phyloP scores from a whole-genome alignment of 2,113 vertebrate species.

The Oxyruncus cristatus region DNA sequence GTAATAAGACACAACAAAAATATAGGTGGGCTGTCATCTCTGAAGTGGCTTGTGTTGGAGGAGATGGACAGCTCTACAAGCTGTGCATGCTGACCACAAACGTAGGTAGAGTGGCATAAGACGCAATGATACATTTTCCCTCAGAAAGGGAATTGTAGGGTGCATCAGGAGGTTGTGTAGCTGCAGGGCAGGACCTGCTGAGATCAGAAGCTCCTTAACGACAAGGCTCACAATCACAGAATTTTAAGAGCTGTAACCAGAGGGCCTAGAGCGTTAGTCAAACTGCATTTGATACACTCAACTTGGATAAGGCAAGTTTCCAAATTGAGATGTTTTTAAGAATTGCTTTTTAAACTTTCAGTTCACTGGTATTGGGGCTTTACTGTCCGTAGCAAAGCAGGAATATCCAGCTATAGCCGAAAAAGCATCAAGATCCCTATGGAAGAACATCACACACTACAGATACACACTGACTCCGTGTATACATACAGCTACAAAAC shows the following conservation, averaged over 20 bases:
- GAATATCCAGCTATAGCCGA: background rate
- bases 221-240: background rate
- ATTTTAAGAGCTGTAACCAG: background rate
- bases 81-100: background rate
- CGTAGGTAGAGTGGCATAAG: rapidly evolving
- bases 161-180: background rate
- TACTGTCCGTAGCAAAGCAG: background rate
- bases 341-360: background rate
- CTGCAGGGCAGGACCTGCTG: background rate
- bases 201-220: constrained; percentile 4
- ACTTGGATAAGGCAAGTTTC: background rate
- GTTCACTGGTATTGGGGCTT: constrained; percentile 25
- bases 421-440: background rate
- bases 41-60: background rate
- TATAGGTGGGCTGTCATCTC: background rate
- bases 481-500: background rate
- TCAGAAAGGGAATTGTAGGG: background rate
- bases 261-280: background rate
- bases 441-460: background rate
- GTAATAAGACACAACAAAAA: background rate
- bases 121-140: rapidly evolving
- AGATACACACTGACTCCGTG: background rate
- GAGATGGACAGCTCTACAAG: background rate
- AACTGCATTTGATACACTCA: background rate
- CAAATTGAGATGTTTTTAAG: background rate